Base-by-base conservation (phyloP, 2,797 vertebrate genomes). In the Dipus sagitta region DNA sequence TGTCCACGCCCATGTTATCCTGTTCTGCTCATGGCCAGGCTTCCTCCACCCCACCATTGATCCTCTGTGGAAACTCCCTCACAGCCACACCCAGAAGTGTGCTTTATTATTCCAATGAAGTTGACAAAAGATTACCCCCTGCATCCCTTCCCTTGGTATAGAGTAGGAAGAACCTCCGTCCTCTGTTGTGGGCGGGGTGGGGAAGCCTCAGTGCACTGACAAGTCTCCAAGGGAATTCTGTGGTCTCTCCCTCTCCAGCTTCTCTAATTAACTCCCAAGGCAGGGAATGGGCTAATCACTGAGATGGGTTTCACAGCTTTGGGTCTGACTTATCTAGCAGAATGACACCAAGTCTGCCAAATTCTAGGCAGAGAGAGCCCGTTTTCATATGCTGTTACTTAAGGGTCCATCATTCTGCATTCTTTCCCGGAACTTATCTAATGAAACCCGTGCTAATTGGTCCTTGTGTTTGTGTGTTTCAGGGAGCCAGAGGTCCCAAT, bases 401-500 rank as follows among this genome's bases (percentile, higher is more conserved):
- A 21, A 76, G 52, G 24, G 32, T 14, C 38, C 17, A 1, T 54
- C 60, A 26, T 81, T 84, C 54, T 79, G 62, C 3, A 12, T 76
- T 84, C 47, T 84, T 32, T 78, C 87, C 78, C 26, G 81, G 76
- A 88, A 42, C 1, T 0, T n/a, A n/a, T 23, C 30, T 71, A 65
- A 10, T 47, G 18, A 28, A 6, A 47, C 23, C 7, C 60, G 21
- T 82, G 12, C 72, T 91, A 54, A 92, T 42, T 38, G 34, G 6
- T 11, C 34, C 24, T 67, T 30, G 15, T 92, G 6, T 0, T 94
- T 92, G 78, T 97, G 79, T 94, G 90, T 96, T 96, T 93, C 98
- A 99, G 99, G 99, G 99, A 94, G 98, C 98, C 75, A 95, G 95
- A 91, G 99, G 99, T 77, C 94, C 97, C 62, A 97, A 95, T 26